phyloP scores from a whole-genome alignment of 2,797 vertebrate genomes.

The Decapterus maruadsi region DNA sequence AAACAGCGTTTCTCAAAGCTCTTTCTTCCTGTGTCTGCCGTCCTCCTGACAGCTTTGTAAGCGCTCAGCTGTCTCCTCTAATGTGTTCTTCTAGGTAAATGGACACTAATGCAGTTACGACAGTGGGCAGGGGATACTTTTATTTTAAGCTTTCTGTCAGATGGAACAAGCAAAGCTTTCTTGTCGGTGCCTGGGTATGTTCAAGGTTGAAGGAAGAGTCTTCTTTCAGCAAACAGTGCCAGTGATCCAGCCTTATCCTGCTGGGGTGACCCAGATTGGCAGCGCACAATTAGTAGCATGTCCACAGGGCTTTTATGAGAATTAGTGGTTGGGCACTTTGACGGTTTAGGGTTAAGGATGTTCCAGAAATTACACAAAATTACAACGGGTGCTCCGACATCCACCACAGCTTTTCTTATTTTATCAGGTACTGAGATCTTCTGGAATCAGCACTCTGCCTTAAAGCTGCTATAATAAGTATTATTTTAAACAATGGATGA shows the following conservation, averaged over 20 bases:
- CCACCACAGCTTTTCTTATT: not conserved
- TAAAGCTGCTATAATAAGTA: not conserved
- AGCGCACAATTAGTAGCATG: conserved; percentile 65
- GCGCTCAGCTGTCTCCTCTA: conserved; percentile 27
- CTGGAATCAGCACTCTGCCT: not conserved
- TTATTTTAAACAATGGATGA: not conserved
- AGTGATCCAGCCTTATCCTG: conserved; percentile 59
- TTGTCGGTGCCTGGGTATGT: conserved; percentile 25
- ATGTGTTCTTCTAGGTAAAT: conserved; percentile 38
- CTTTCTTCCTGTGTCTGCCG: not conserved
- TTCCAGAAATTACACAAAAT: conserved; percentile 49
- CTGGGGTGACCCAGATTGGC: conserved; percentile 72
- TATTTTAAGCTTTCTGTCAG: conserved; percentile 61
- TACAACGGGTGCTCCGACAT: conserved; percentile 16
- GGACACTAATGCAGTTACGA: conserved; percentile 29
- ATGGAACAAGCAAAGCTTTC: conserved; percentile 54
- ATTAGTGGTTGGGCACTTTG: conserved; percentile 36
- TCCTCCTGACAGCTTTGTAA: conserved; percentile 23
- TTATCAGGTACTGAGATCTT: not conserved
- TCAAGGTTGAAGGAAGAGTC: conserved; percentile 66
- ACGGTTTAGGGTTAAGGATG: conserved; percentile 47
- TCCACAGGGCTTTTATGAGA: conserved; percentile 62
- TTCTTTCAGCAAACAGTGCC: conserved; percentile 67
- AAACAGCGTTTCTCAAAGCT: conserved; percentile 8
- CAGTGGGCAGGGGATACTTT: conserved; percentile 34